Evolutionary conservation across 2,113 vertebrate genomes (phyloP).

Genomic region (Terrapene triunguis): DNA sequence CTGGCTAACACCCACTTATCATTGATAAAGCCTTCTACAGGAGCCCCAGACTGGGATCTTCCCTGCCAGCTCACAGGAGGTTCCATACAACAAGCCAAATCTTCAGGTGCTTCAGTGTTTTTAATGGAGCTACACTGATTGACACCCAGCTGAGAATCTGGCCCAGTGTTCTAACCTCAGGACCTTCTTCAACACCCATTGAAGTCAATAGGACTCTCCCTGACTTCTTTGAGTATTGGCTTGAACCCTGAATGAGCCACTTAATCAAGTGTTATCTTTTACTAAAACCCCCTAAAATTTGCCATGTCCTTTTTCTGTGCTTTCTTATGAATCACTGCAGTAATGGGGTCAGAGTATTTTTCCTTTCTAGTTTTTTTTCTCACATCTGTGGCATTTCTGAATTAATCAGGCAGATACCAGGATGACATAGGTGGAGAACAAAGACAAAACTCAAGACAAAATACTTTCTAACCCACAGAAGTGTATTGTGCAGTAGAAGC

Average conservation of each 20-base stretch:
- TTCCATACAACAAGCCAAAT: background rate
- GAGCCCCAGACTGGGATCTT: background rate
- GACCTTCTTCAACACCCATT: background rate
- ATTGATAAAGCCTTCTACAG: background rate
- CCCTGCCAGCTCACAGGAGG: background rate
- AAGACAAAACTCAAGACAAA: accelerated
- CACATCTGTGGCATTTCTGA: accelerated
- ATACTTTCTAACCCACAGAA: background rate
- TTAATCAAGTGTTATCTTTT: background rate
- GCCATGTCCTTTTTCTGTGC: background rate
- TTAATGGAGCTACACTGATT: background rate
- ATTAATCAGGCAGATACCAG: background rate
- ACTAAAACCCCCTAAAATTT: background rate
- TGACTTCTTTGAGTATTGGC: background rate
- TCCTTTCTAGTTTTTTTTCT: background rate
- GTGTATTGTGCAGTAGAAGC: background rate
- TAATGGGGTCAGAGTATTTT: background rate
- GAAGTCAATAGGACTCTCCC: background rate
- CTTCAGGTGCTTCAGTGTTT: background rate
- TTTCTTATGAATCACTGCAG: background rate
- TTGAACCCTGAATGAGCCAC: background rate
- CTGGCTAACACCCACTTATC: background rate
- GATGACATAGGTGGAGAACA: background rate
- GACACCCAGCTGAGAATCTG: background rate
- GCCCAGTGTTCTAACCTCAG: background rate